Conservation (phyloP, 2,113 vertebrate genomes). For the Laticauda laticaudata region DNA sequence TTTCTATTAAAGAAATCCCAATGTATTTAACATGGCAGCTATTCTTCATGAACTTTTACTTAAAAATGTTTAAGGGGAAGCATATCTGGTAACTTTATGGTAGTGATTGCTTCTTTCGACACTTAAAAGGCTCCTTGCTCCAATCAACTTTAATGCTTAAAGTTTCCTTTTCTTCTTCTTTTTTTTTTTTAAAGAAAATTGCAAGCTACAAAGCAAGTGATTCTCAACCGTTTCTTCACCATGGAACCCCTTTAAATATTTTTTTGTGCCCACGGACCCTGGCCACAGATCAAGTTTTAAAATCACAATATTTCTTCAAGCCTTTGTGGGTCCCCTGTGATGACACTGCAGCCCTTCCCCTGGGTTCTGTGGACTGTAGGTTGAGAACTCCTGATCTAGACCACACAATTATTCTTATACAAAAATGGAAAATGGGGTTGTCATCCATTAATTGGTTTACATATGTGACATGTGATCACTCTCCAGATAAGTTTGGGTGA, state of each 20-base stretch:
- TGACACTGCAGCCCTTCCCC: neutral
- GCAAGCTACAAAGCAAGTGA: neutral
- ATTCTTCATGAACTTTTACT: neutral
- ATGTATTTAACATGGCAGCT: constrained; percentile 12
- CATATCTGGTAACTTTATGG: neutral
- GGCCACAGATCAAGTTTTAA: neutral
- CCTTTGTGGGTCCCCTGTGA: neutral
- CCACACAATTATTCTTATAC: neutral
- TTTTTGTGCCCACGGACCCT: neutral
- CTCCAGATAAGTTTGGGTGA: neutral
- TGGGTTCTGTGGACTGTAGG: neutral
- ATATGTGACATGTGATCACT: neutral
- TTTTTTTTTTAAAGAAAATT: neutral
- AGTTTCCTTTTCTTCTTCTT: neutral
- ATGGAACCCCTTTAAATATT: neutral
- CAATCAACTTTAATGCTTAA: neutral
- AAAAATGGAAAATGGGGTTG: neutral
- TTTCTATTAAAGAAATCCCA: constrained; percentile 16
- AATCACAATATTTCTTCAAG: neutral
- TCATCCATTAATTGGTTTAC: neutral
- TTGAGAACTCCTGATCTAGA: neutral
- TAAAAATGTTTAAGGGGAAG: neutral
- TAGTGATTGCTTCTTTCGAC: neutral
- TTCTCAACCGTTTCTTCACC: neutral
- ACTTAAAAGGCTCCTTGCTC: neutral